Evolutionary conservation across 2,797 vertebrate species (phyloP).

Genomic region (Sebastolobus altivelis): DNA sequence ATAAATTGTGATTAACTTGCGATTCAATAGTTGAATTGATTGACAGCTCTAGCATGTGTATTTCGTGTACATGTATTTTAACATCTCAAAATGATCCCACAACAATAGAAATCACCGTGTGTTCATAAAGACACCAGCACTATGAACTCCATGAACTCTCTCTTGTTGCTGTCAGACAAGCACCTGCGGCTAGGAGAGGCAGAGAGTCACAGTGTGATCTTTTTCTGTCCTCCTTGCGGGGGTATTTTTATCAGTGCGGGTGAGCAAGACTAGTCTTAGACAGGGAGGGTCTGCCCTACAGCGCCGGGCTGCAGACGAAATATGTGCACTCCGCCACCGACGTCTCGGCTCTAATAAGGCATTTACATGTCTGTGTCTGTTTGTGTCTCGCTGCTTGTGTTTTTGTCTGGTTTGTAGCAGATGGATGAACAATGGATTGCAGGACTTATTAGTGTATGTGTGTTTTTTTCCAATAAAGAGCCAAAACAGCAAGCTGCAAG

Average conservation of each 20-base stretch:
- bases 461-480: conserved; percentile 37
- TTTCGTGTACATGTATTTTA: neutral
- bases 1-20: neutral
- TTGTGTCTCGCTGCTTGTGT: conserved; percentile 33
- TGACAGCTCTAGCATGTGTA: too few relatives aligned
- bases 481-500: conserved; percentile 27
- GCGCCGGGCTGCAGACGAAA: conserved; percentile 51
- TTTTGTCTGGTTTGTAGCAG: conserved; percentile 23
- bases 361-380: conserved; percentile 46
- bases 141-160: conserved; percentile 42
- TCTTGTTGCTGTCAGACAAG: conserved; percentile 49
- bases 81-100: conserved; percentile 3
- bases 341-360: conserved; percentile 57
- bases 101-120: conserved; percentile 14
- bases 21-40: too few relatives aligned
- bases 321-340: conserved; percentile 24
- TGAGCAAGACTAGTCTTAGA: conserved; percentile 61
- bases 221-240: conserved; percentile 66
- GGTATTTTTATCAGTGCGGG: conserved; percentile 74
- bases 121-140: conserved; percentile 17
- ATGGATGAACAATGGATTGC: conserved; percentile 19
- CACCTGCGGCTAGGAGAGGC: conserved; percentile 60
- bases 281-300: conserved; percentile 54
- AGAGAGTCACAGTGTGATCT: conserved; percentile 55
- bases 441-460: conserved; percentile 13